Evolutionary conservation across 2,888 invertebrate species (phyloP).

Genomic region (Marronus borbonicus): DNA sequence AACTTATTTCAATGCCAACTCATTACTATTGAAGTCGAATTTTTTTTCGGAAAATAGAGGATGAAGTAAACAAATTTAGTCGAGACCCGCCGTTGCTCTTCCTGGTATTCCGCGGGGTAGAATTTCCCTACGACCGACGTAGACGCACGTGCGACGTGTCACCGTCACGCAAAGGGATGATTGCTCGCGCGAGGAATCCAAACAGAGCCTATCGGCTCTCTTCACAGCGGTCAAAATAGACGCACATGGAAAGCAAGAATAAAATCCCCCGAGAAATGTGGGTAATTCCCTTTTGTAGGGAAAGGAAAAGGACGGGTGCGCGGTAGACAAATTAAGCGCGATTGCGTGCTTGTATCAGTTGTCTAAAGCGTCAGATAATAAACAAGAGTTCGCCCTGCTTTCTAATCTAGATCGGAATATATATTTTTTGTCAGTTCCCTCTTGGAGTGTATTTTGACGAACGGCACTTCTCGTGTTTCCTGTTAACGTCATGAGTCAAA

Average conservation of each 20-base stretch:
- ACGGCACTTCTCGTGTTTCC: no score
- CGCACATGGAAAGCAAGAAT: constrained; percentile 24
- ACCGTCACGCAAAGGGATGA: constrained; percentile 31
- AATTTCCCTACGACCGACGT: background rate
- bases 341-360: background rate
- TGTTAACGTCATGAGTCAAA: no score
- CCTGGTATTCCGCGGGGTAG: background rate
- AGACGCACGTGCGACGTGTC: constrained; percentile 15
- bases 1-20: no score
- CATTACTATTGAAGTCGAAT: no score
- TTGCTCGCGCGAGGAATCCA: constrained; percentile 24
- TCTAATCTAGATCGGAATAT: constrained; percentile 21
- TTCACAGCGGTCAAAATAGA: background rate
- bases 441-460: background rate
- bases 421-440: background rate
- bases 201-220: background rate
- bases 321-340: constrained; percentile 31
- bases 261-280: constrained; percentile 10
- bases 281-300: constrained; percentile 1
- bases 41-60: background rate
- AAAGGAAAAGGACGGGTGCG: background rate
- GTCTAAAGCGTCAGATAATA: background rate
- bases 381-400: constrained; percentile 4
- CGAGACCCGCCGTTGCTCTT: background rate
- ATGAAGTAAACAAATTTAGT: constrained; percentile 25